Evolutionary conservation across 2,888 invertebrate species (phyloP).

Genomic region (Tanypteryx hageni): DNA sequence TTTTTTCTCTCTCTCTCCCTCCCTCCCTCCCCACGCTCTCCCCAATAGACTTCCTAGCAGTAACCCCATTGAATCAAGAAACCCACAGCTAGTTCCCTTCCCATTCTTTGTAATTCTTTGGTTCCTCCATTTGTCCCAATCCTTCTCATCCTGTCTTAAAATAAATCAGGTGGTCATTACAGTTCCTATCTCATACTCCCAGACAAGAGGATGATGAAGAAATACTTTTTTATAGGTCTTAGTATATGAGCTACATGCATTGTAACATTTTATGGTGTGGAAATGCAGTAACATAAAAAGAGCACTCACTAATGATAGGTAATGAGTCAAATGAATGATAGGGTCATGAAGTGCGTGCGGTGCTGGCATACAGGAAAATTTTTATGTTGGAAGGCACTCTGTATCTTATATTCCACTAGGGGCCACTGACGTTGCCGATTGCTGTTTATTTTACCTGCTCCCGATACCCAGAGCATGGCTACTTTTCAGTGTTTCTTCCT

Average conservation of each 20-base stretch:
- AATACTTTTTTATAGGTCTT: conserved; percentile 69
- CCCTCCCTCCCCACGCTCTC: conserved; percentile 26
- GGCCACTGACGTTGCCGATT: conserved; percentile 52
- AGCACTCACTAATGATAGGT: conserved; percentile 60
- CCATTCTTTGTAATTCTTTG: background rate
- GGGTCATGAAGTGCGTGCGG: conserved; percentile 53
- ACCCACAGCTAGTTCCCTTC: background rate
- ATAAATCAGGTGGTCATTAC: conserved; percentile 69
- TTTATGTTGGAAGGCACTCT: conserved; percentile 53
- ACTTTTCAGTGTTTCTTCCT: conserved; percentile 46
- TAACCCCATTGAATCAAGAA: background rate
- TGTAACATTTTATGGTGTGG: conserved; percentile 59
- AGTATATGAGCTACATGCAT: conserved; percentile 54
- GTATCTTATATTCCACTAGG: conserved; percentile 57
- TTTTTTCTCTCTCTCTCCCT: conserved; percentile 37
- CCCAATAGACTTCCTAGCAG: conserved; percentile 36
- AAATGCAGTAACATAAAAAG: conserved; percentile 60
- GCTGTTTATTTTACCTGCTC: conserved; percentile 30
- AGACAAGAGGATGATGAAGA: conserved; percentile 69
- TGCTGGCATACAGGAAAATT: conserved; percentile 58
- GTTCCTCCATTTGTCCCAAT: conserved; percentile 27
- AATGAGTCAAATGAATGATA: conserved; percentile 40
- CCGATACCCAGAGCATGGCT: conserved; percentile 40
- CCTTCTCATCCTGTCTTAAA: conserved; percentile 57
- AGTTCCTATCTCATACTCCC: conserved; percentile 71